Evolutionary conservation across 2,113 vertebrate genomes (phyloP).

Genomic region (Scomber colias): DNA sequence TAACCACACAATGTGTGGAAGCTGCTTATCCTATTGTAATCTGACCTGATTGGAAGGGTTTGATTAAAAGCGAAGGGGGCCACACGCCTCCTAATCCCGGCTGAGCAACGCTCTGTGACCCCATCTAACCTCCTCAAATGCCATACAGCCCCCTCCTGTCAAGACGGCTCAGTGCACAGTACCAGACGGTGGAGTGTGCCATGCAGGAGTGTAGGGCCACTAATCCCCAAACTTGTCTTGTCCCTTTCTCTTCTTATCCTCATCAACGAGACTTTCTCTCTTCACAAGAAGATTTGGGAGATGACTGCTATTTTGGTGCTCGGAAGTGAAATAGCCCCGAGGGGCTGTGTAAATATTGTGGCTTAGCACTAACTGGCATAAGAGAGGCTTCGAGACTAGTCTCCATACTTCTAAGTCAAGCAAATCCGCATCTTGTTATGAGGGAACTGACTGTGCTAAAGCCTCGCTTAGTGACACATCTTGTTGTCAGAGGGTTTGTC

Average conservation of each 20-base stretch:
- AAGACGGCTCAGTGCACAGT: constrained; percentile 64
- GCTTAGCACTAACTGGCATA: constrained; percentile 71
- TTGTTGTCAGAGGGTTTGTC: constrained; percentile 78
- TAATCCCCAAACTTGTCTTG: constrained; percentile 79
- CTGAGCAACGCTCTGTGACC: constrained; percentile 70
- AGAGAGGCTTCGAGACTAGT: constrained; percentile 64
- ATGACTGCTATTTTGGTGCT: constrained; percentile 81
- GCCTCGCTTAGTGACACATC: constrained; percentile 76
- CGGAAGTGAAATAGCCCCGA: constrained; percentile 72
- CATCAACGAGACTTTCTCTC: constrained; percentile 77
- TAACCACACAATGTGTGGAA: constrained; percentile 72
- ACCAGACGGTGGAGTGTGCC: constrained; percentile 74
- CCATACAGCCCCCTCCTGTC: constrained; percentile 68
- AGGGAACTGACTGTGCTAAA: constrained; percentile 73
- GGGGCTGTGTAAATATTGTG: constrained; percentile 75
- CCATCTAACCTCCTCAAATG: constrained; percentile 69
- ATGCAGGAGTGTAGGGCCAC: constrained; percentile 69
- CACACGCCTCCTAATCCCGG: constrained; percentile 78
- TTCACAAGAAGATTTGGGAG: constrained; percentile 71
- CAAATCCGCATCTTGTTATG: constrained; percentile 73
- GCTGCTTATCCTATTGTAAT: constrained; percentile 79
- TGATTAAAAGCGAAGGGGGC: constrained; percentile 83
- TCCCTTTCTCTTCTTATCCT: constrained; percentile 78
- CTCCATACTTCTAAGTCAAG: constrained; percentile 67
- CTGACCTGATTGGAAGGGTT: constrained; percentile 82